Base-by-base conservation (phyloP, 2,888 invertebrate genomes). In the Drosophila fungiperda region DNA sequence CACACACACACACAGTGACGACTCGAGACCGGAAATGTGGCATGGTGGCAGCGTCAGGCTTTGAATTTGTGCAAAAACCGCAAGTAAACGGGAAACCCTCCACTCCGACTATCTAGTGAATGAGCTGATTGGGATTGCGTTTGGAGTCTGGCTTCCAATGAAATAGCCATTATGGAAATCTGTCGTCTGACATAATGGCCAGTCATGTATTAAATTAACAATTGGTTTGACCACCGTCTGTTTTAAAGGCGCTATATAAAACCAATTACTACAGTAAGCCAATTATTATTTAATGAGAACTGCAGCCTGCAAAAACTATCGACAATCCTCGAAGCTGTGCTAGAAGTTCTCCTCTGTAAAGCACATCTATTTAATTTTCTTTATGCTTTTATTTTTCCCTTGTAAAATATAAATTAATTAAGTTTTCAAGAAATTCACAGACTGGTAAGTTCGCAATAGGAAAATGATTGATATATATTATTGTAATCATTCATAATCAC, bases 111-210 rank as follows among this genome's bases (percentile, higher is more conserved):
- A 58, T 75, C 26, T 26, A 48, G 60, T 48, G 55, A 38, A 45
- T 53, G 62, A 52, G 48, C 52, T 20, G 45, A 38, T n/a, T 17
- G 26, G 26, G 50, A n/a, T 32, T 29, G 52, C 17, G 29, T 23
- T 15, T 11, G 0, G 35, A 26, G 48, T n/a, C 23, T 26, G 54
- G 23, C 26, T 12, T 59, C 74, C 73, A 90, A 90, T 86, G 83
- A 85, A 90, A 88, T 83, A 69, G 73, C 75, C 83, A 86, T 86
- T 86, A 86, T 77, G 86, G 69, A 88, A 86, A 86, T 88, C 86
- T 85, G 86, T 82, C 78, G 72, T 74, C 80, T 57, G 74, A 64
- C 78, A 83, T 73, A 75, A 85, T 76, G 76, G 74, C 60, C 82
- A 74, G 78, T 72, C 65, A 70, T 70, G 72, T 62, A 80, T 68